Conservation (phyloP, 2,113 vertebrate species). For the Callaeas wilsoni region DNA sequence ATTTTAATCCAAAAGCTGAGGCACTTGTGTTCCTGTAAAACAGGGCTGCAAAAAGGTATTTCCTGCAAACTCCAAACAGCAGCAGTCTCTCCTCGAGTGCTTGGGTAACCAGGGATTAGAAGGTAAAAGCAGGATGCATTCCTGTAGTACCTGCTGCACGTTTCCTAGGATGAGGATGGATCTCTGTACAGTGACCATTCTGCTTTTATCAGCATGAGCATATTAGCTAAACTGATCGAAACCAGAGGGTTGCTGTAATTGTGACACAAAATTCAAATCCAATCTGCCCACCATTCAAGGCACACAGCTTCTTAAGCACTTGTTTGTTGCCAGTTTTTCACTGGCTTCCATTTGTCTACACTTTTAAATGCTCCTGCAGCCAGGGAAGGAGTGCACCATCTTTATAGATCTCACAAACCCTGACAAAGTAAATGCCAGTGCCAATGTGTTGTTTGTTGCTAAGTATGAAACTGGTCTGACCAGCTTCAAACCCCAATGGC, state of each 20-base stretch:
- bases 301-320: not conserved
- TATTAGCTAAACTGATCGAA: not conserved
- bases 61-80: not conserved
- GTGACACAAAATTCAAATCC: not conserved
- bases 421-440: not conserved
- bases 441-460: not conserved
- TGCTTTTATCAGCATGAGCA: not conserved
- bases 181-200: not conserved
- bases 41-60: not conserved
- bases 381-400: not conserved
- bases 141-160: not conserved
- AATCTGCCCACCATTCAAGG: not conserved
- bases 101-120: not conserved
- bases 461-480: constrained; percentile 37
- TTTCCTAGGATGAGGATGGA: not conserved
- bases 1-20: not conserved
- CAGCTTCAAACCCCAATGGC: not conserved
- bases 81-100: not conserved
- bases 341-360: not conserved
- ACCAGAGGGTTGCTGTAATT: not conserved
- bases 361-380: not conserved
- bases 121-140: not conserved
- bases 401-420: not conserved
- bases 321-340: not conserved
- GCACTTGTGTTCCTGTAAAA: not conserved